phyloP scores from a whole-genome alignment of 2,797 vertebrate genomes.

The Macropodus opercularis region DNA sequence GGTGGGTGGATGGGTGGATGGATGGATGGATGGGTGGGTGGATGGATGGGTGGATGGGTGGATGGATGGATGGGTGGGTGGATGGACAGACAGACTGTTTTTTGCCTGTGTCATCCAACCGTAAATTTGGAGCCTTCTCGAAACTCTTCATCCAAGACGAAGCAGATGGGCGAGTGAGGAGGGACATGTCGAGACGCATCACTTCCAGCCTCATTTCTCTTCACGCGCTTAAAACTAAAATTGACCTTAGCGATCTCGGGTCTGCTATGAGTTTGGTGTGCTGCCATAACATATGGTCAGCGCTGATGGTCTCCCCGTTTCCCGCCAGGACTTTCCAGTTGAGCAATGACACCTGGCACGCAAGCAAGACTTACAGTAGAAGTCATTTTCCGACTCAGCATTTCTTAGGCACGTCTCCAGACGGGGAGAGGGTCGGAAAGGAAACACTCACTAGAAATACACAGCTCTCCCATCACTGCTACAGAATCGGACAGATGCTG shows the following conservation, averaged over 20 bases:
- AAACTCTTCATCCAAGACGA: slow-evolving; percentile 25
- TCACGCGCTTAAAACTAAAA: slow-evolving; percentile 43
- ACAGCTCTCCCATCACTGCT: slow-evolving; percentile 3
- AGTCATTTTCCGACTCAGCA: neutral
- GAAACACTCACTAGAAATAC: neutral
- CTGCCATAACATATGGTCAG: slow-evolving; percentile 51
- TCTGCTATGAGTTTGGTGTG: slow-evolving; percentile 17
- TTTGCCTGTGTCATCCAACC: no score
- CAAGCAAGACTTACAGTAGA: slow-evolving; percentile 1
- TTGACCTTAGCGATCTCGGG: slow-evolving; percentile 29
- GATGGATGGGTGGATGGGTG: no score
- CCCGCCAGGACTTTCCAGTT: slow-evolving; percentile 15
- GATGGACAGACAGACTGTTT: no score
- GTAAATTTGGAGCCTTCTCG: slow-evolving; percentile 24
- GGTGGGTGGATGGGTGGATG: no score
- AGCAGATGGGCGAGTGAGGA: slow-evolving; percentile 61
- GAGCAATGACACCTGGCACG: slow-evolving; percentile 6
- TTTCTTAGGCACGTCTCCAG: slow-evolving; percentile 3
- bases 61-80: no score
- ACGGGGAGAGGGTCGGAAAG: neutral
- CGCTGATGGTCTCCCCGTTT: slow-evolving; percentile 23
- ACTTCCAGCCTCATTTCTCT: slow-evolving; percentile 43
- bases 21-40: no score
- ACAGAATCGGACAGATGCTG: neutral
- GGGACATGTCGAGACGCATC: slow-evolving; percentile 61